A percentile compares a stretch with the other conserved stretches of the same genome.
Evolutionary conservation across 2,888 invertebrate genomes (phyloP).

Genomic region (Sarcophaga rosellei): DNA sequence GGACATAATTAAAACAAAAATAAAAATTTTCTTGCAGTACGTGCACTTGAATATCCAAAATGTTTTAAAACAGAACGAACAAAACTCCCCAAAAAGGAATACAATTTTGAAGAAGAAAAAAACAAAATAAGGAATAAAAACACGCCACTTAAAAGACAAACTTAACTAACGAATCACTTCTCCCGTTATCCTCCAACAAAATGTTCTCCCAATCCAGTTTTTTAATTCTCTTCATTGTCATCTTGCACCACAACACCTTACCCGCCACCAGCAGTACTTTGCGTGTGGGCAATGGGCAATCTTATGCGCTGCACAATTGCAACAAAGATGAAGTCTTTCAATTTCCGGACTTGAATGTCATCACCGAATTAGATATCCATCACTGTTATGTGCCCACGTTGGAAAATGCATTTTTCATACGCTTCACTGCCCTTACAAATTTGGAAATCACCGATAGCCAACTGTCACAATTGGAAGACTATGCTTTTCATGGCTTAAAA

Average conservation of each 20-base stretch:
- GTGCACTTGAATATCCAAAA: background rate
- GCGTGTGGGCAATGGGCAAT: background rate
- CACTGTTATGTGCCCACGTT: constrained; percentile 75
- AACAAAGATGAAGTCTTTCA: constrained; percentile 58
- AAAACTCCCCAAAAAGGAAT: background rate
- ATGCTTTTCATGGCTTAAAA: constrained; percentile 76
- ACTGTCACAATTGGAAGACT: constrained; percentile 74
- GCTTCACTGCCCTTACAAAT: constrained; percentile 71
- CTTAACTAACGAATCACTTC: no score
- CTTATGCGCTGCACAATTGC: constrained; percentile 42
- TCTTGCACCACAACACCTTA: no score
- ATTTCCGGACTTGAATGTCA: constrained; percentile 54
- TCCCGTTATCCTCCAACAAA: no score
- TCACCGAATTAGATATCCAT: constrained; percentile 71
- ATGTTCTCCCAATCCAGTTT: background rate
- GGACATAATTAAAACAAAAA: background rate
- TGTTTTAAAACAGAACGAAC: background rate
- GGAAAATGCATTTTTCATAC: constrained; percentile 76
- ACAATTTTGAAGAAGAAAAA: background rate
- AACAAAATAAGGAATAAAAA: background rate
- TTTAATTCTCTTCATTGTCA: no score
- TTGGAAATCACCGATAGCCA: constrained; percentile 76
- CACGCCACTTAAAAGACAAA: no score
- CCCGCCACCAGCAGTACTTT: background rate
- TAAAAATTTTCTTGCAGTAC: background rate